These are phyloP conservation scores for Muscicapa striata DNA, from an alignment of 2,797 vertebrate species.

Conservation along the genomic window DNA sequence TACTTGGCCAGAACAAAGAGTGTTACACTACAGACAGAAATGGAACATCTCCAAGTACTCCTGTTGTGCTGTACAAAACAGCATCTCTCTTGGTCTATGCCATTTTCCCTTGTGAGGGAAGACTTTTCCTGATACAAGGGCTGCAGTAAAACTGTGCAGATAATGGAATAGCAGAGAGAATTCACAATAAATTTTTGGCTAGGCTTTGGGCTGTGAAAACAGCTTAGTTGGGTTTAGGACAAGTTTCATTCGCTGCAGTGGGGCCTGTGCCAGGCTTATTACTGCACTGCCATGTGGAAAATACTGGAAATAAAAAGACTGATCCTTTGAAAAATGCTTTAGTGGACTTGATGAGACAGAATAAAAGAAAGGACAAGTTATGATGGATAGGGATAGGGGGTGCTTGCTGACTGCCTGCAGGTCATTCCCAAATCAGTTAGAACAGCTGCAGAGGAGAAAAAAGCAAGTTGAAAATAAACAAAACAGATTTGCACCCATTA, in stretches of 20 bases:
- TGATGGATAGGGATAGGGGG: neutral
- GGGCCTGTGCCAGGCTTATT: neutral
- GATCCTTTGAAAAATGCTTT: slow-evolving; percentile 39
- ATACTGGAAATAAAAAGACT: neutral
- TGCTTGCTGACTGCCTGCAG: slow-evolving; percentile 9
- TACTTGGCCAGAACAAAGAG: slow-evolving; percentile 3
- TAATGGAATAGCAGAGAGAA: neutral
- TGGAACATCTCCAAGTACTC: neutral
- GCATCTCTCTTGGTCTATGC: neutral
- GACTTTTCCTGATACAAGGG: neutral
- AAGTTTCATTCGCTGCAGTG: neutral
- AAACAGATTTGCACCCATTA: slow-evolving; percentile 24
- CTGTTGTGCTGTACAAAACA: neutral
- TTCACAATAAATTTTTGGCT: neutral
- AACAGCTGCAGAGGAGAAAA: slow-evolving; percentile 10
- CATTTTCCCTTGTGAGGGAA: neutral
- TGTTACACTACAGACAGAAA: neutral
- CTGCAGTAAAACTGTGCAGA: neutral
- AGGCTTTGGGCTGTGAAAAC: neutral
- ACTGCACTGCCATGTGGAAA: neutral
- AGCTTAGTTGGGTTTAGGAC: neutral
- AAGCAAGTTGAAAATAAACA: slow-evolving; percentile 21
- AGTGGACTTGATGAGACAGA: slow-evolving; percentile 6
- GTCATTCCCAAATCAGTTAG: slow-evolving; percentile 31
- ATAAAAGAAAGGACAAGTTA: slow-evolving; percentile 14